phyloP scores from a whole-genome alignment of 64 coral and sea anemone species.

The Actinia equina region DNA sequence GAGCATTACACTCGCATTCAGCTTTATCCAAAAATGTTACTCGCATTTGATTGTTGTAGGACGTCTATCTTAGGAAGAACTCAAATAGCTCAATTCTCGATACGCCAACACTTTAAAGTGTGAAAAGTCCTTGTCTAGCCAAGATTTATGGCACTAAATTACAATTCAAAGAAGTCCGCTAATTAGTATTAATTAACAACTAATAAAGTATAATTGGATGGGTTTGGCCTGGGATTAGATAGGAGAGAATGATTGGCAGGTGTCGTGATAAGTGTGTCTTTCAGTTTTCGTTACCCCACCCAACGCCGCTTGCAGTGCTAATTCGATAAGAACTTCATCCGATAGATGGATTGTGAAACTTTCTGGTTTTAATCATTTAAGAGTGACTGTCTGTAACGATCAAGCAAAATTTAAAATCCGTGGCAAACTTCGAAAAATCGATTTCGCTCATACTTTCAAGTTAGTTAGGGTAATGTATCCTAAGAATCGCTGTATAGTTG shows the following conservation, averaged over 20 bases:
- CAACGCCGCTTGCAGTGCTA: neutral
- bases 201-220: slow-evolving; percentile 24
- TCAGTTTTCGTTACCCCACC: slow-evolving; percentile 1
- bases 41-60: too few species aligned
- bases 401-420: too few species aligned
- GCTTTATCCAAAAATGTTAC: too few species aligned
- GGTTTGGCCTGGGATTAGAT: neutral
- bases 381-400: too few species aligned
- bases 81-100: neutral
- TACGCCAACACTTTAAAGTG: neutral
- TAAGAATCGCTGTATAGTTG: too few species aligned
- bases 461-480: too few species aligned
- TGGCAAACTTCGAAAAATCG: too few species aligned
- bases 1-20: too few species aligned
- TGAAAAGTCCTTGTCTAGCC: neutral
- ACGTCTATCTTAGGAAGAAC: too few species aligned
- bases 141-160: slow-evolving; percentile 19
- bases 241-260: neutral
- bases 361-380: slow-evolving; percentile 19
- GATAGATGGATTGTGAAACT: neutral
- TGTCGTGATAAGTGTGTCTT: neutral
- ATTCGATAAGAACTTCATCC: slow-evolving; percentile 22
- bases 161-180: slow-evolving; percentile 5
- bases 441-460: too few species aligned
- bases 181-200: neutral